phyloP scores from a whole-genome alignment of 2,797 vertebrate genomes.

The Sebastes flavidus region DNA sequence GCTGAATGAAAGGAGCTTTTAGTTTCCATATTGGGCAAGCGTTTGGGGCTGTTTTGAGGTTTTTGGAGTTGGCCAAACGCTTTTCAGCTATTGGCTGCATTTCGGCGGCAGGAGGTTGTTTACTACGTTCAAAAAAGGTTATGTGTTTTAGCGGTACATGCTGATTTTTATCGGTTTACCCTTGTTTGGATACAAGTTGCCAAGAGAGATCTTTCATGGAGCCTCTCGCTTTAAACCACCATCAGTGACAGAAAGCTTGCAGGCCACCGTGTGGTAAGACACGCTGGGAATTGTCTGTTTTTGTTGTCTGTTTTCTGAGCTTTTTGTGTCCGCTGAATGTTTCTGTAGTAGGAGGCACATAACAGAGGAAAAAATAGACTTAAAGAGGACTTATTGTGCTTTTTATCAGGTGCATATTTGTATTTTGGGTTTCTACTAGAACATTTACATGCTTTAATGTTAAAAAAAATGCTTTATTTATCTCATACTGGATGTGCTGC shows the following conservation, averaged over 20 bases:
- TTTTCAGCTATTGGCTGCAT: constrained; percentile 46
- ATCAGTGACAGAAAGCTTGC: constrained; percentile 44
- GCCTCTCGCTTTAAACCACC: constrained; percentile 36
- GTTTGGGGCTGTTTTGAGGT: constrained; percentile 44
- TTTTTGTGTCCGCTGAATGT: constrained; percentile 5
- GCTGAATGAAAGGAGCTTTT: constrained; percentile 58
- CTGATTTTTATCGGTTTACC: constrained; percentile 46
- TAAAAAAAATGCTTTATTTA: too few relatives aligned
- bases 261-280: constrained; percentile 24
- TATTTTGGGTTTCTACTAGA: too few relatives aligned
- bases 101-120: constrained; percentile 47
- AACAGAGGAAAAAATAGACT: neutral
- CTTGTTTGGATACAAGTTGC: constrained; percentile 54
- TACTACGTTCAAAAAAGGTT: constrained; percentile 49
- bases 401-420: neutral
- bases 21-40: constrained; percentile 33
- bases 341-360: neutral
- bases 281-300: neutral
- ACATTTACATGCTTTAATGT: too few relatives aligned
- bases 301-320: neutral
- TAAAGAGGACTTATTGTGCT: neutral
- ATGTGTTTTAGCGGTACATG: constrained; percentile 36
- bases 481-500: neutral
- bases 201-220: constrained; percentile 59
- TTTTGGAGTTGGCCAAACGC: constrained; percentile 46